These are phyloP conservation scores for Actias luna DNA, from an alignment of 2,888 invertebrate species.

Conservation along the genomic window DNA sequence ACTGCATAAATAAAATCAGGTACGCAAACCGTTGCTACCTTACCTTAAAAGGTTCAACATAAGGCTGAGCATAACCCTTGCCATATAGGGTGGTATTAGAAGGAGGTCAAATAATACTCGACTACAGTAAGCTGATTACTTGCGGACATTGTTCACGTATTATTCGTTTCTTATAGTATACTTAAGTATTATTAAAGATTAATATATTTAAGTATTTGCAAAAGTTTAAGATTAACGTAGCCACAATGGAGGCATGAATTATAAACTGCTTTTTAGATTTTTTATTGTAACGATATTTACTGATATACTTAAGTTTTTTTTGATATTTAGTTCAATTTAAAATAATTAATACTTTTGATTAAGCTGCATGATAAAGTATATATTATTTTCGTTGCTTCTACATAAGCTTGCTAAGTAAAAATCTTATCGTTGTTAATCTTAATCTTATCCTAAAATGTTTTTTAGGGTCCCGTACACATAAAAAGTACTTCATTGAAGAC, in stretches of 20 bases:
- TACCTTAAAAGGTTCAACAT: slow-evolving; percentile 44
- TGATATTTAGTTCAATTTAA: neutral
- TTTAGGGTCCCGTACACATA: too few relatives aligned
- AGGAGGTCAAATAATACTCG: slow-evolving; percentile 24
- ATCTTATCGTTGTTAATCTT: too few relatives aligned
- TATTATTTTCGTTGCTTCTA: too few relatives aligned
- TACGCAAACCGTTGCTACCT: slow-evolving; percentile 39
- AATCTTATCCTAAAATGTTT: too few relatives aligned
- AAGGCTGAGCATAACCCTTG: slow-evolving; percentile 34
- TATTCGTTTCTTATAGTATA: slow-evolving; percentile 1
- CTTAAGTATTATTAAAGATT: neutral
- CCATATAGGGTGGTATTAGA: slow-evolving; percentile 41
- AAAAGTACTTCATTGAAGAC: too few relatives aligned
- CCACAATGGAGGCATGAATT: neutral
- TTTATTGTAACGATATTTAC: neutral
- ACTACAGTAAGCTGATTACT: slow-evolving; percentile 15
- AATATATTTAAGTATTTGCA: neutral
- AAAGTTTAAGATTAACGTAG: neutral
- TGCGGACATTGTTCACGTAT: neutral
- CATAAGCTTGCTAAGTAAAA: too few relatives aligned
- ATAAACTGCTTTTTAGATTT: neutral
- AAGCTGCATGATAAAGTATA: too few relatives aligned
- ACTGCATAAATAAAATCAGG: slow-evolving; percentile 39
- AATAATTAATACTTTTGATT: too few relatives aligned
- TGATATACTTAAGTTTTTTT: too few relatives aligned